phyloP scores from a whole-genome alignment of 2,888 invertebrate genomes.

The Calameuta pallipes region DNA sequence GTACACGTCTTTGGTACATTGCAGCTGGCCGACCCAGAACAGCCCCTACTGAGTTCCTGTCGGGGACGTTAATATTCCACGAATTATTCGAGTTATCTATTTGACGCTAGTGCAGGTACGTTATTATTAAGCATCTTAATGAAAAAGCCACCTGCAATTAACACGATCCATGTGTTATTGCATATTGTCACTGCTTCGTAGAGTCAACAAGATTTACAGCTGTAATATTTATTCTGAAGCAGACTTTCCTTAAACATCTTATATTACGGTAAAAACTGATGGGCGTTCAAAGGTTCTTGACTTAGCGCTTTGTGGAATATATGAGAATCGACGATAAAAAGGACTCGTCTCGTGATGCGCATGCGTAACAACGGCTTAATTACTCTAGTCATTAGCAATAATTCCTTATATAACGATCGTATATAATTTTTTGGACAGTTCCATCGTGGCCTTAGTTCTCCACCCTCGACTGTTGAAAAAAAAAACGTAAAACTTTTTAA shows the following conservation, averaged over 20 bases:
- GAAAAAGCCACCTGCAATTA: no score
- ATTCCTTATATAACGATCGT: constrained; percentile 4
- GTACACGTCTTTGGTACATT: not conserved
- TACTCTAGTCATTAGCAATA: constrained; percentile 19
- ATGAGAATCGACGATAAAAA: not conserved
- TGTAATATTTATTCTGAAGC: no score
- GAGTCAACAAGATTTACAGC: no score
- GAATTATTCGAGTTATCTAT: no score
- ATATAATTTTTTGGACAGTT: constrained; percentile 18
- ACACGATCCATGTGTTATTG: no score
- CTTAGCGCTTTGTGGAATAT: no score
- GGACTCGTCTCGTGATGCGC: not conserved
- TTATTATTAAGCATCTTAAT: no score
- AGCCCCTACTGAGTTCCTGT: not conserved
- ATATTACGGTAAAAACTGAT: no score
- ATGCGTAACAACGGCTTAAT: constrained; percentile 11
- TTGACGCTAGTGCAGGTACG: no score
- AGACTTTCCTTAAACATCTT: no score
- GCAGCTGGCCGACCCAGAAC: not conserved
- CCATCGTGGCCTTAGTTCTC: constrained; percentile 1
- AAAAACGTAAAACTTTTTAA: not conserved
- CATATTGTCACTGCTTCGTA: no score
- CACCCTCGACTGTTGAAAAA: not conserved
- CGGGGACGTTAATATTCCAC: not conserved
- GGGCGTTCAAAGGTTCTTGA: no score